Conservation (phyloP, 1,140 invertebrate species). For the Drosophila navojoa region DNA sequence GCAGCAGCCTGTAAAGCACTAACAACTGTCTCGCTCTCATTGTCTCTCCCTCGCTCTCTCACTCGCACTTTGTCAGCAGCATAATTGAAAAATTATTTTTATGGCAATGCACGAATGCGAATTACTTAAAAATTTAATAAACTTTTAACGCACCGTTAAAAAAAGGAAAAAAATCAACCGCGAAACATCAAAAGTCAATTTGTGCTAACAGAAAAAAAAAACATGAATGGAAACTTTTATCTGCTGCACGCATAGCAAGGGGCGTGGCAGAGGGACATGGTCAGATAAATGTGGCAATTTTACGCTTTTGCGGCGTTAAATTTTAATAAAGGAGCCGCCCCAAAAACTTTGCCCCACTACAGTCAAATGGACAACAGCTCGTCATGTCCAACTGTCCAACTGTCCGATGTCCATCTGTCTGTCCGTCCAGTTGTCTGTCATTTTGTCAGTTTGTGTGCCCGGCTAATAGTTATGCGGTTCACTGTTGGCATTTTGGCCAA, state of each 20-base stretch:
- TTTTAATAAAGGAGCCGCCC: slow-evolving; percentile 72
- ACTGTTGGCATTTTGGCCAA: slow-evolving; percentile 74
- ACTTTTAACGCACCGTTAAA: slow-evolving; percentile 78
- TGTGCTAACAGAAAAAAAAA: slow-evolving; percentile 46
- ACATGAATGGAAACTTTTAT: slow-evolving; percentile 59
- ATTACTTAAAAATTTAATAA: slow-evolving; percentile 77
- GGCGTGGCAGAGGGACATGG: slow-evolving; percentile 50
- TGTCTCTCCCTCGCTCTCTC: no score
- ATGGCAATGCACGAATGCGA: slow-evolving; percentile 53
- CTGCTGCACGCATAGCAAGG: slow-evolving; percentile 46
- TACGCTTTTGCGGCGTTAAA: slow-evolving; percentile 78
- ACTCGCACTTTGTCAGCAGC: slow-evolving; percentile 30
- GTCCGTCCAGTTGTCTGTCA: slow-evolving; percentile 2
- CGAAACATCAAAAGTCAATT: slow-evolving; percentile 81
- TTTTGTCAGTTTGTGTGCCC: slow-evolving; percentile 34
- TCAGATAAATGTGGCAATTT: slow-evolving; percentile 77
- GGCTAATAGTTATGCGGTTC: slow-evolving; percentile 76
- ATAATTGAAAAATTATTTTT: slow-evolving; percentile 81
- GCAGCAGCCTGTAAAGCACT: slow-evolving; percentile 10
- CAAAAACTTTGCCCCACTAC: neutral
- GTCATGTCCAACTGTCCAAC: slow-evolving; percentile 1
- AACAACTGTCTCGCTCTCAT: slow-evolving; percentile 32
- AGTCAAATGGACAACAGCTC: slow-evolving; percentile 31
- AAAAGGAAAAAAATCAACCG: slow-evolving; percentile 68
- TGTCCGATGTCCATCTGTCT: slow-evolving; percentile 1